Evolutionary conservation across 1,140 invertebrate genomes (phyloP).

Genomic region (Microplitis demolitor): DNA sequence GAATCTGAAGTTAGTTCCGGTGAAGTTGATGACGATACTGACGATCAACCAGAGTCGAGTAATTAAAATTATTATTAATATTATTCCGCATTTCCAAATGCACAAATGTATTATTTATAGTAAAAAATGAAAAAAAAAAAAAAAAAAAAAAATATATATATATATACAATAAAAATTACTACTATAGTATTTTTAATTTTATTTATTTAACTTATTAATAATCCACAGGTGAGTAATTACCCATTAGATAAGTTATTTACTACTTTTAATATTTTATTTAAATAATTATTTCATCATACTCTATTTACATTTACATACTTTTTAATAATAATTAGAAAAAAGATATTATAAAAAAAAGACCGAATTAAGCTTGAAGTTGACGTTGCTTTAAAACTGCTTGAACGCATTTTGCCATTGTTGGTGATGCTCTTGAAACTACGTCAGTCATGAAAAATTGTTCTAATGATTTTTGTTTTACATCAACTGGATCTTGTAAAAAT

Average conservation of each 20-base stretch:
- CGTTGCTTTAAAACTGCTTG: constrained; percentile 84
- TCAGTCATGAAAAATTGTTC: constrained; percentile 99
- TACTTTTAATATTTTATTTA: background rate
- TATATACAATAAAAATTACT: no score
- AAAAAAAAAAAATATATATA: no score
- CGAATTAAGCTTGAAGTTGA: constrained; percentile 61
- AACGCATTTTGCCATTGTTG: constrained; percentile 98
- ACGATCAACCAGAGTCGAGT: constrained; percentile 50
- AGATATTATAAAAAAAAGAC: background rate
- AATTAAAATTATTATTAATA: constrained; percentile 34
- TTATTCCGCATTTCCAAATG: background rate
- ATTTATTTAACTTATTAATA: no score
- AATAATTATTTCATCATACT: background rate
- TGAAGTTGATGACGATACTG: constrained; percentile 45
- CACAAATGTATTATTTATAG: constrained; percentile 7
- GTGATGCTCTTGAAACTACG: constrained; percentile 91
- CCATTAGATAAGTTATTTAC: no score
- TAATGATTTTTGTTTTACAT: constrained; percentile 79
- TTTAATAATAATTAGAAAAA: constrained; percentile 23
- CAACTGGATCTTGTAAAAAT: constrained; percentile 68
- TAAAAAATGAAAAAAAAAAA: background rate
- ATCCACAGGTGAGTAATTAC: no score
- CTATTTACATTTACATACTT: background rate
- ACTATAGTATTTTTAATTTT: no score
- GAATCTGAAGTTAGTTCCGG: constrained; percentile 55